Evolutionary conservation across 1,140 invertebrate species (phyloP).

Genomic region (Sogatella furcifera): DNA sequence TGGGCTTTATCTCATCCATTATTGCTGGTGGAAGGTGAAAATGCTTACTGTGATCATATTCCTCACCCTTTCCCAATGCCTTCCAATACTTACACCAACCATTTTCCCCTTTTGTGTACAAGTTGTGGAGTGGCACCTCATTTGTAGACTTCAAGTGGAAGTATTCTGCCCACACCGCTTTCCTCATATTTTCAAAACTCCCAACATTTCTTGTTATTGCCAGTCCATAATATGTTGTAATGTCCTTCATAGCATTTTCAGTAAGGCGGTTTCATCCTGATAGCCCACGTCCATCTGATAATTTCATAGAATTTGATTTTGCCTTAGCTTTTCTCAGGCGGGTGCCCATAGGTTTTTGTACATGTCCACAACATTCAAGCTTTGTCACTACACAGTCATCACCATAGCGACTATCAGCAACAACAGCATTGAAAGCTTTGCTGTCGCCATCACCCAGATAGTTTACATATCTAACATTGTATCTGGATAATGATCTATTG

Average conservation of each 20-base stretch:
- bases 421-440: no score
- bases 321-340: no score
- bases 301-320: no score
- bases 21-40: slow-evolving; percentile 10
- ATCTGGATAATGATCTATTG: slow-evolving; percentile 6
- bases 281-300: no score
- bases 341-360: no score
- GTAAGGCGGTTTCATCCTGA: no score
- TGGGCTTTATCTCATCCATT: slow-evolving; percentile 15
- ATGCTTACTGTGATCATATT: background rate
- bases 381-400: no score
- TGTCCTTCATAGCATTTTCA: no score
- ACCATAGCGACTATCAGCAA: no score
- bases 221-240: slow-evolving; percentile 10
- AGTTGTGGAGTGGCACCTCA: slow-evolving; percentile 23
- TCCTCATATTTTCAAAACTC: slow-evolving; percentile 27
- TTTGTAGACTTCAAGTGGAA: slow-evolving; percentile 28
- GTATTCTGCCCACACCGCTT: slow-evolving; percentile 28
- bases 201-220: slow-evolving; percentile 11
- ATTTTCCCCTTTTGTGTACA: slow-evolving; percentile 19
- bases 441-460: slow-evolving; percentile 17
- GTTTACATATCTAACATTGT: slow-evolving; percentile 1
- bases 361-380: no score
- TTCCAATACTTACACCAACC: slow-evolving; percentile 24
- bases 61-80: background rate